Percentiles rank a stretch among this genome's conserved stretches.
These are phyloP conservation scores for Orchestia grillus DNA, from an alignment of 1,140 invertebrate species.

Conservation along the genomic window DNA sequence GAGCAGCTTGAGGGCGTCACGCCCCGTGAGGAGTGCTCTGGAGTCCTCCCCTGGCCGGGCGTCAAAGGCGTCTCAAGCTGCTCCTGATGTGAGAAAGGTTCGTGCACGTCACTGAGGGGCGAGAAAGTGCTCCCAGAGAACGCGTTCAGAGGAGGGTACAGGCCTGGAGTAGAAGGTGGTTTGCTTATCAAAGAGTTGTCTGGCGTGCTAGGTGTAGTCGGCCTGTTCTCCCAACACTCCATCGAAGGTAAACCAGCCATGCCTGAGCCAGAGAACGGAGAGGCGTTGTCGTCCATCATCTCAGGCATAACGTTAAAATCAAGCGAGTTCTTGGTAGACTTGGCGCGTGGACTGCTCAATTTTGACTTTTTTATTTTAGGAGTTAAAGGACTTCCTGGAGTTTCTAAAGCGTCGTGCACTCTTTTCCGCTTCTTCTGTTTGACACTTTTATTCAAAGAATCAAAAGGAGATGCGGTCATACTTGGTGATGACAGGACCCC, in stretches of 20 bases:
- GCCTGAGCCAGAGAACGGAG: neutral
- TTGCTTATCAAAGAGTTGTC: neutral
- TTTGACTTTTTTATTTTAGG: slow-evolving; percentile 25
- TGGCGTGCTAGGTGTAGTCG: neutral
- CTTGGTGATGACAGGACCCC: slow-evolving; percentile 16
- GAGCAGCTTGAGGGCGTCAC: slow-evolving; percentile 26
- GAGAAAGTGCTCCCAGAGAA: neutral
- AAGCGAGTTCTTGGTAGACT: neutral
- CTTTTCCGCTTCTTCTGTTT: slow-evolving; percentile 28
- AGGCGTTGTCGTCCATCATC: slow-evolving; percentile 23
- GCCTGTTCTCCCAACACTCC: slow-evolving; percentile 5
- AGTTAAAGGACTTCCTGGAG: neutral
- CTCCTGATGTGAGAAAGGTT: neutral
- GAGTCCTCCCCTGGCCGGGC: slow-evolving; percentile 2
- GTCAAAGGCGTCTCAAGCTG: neutral
- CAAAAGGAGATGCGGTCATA: neutral
- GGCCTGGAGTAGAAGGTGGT: neutral
- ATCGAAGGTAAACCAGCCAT: neutral
- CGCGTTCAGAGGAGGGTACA: neutral
- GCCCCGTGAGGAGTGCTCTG: slow-evolving; percentile 14
- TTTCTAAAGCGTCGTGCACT: neutral
- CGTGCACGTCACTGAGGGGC: neutral
- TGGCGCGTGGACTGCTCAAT: neutral
- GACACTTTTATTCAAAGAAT: neutral
- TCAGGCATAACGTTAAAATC: neutral